Conservation (phyloP, 2,797 vertebrate species). For the Hemitrygon akajei region DNA sequence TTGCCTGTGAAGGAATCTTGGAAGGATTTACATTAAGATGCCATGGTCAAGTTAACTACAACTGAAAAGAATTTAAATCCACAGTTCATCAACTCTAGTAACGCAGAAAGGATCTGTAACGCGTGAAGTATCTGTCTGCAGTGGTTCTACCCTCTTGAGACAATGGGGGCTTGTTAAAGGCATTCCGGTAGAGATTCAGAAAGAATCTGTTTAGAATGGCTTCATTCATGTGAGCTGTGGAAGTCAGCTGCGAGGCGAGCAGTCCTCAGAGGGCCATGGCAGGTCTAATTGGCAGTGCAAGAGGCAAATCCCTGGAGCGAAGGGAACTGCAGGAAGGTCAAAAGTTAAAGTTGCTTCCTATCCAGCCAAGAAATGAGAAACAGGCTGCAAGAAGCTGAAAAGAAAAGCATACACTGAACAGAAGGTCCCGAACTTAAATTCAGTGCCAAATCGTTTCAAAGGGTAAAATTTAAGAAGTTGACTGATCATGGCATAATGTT, state of each 20-base stretch:
- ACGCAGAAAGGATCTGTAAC: not conserved
- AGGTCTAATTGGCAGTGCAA: not conserved
- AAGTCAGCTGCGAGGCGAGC: not conserved
- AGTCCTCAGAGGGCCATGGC: not conserved
- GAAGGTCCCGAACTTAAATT: not conserved
- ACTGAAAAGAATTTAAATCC: not conserved
- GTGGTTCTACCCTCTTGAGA: not conserved
- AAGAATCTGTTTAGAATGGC: not conserved
- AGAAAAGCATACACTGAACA: not conserved
- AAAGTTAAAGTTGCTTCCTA: not conserved
- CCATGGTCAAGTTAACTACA: not conserved
- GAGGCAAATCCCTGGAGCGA: not conserved
- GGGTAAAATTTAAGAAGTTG: not conserved
- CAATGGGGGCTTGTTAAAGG: not conserved
- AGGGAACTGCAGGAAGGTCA: not conserved
- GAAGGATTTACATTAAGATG: not conserved
- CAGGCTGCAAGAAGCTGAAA: not conserved
- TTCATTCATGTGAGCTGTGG: slow-evolving; percentile 18
- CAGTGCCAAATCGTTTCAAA: not conserved
- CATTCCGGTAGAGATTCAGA: not conserved
- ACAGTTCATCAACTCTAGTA: not conserved
- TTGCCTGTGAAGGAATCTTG: not conserved
- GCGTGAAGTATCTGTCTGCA: not conserved
- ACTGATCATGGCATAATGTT: no score
- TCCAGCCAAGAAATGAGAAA: not conserved